These are phyloP conservation scores for Ennomos quercinarius DNA, from an alignment of 2,888 invertebrate species.

Conservation along the genomic window DNA sequence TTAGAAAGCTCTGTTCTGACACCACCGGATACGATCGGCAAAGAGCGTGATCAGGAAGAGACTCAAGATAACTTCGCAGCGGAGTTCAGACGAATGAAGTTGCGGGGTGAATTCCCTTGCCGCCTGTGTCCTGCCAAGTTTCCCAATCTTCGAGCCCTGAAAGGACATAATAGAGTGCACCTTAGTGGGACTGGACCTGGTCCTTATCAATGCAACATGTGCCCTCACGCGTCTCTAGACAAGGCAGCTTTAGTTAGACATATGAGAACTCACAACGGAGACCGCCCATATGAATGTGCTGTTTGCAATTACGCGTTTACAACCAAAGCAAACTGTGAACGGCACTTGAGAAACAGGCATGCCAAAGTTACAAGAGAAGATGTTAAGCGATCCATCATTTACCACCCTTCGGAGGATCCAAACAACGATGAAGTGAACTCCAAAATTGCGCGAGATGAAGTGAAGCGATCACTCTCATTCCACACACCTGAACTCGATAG, in stretches of 20 bases:
- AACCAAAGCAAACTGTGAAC: conserved; percentile 98
- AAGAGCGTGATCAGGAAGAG: conserved; percentile 86
- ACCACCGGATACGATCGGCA: conserved; percentile 73
- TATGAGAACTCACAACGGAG: conserved; percentile 97
- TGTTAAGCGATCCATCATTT: conserved; percentile 94
- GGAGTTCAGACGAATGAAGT: conserved; percentile 95
- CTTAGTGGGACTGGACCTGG: conserved; percentile 91
- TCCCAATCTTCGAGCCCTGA: conserved; percentile 94
- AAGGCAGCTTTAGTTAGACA: conserved; percentile 96
- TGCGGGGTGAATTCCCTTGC: conserved; percentile 96
- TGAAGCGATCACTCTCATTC: conserved; percentile 84
- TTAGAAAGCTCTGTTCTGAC: conserved; percentile 75
- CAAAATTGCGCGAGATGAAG: conserved; percentile 83
- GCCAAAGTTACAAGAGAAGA: conserved; percentile 94
- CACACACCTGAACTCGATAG: conserved; percentile 82
- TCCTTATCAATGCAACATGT: conserved; percentile 97
- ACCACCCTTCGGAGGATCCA: conserved; percentile 94
- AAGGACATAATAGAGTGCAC: conserved; percentile 96
- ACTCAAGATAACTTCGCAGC: conserved; percentile 93
- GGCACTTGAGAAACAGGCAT: conserved; percentile 96
- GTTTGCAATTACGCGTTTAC: conserved; percentile 99
- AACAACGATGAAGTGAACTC: conserved; percentile 89
- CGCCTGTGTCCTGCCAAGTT: conserved; percentile 95
- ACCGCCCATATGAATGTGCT: conserved; percentile 96
- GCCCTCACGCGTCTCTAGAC: conserved; percentile 94